Conservation (phyloP, 2,113 vertebrate genomes). For the Dipodomys ordii region DNA sequence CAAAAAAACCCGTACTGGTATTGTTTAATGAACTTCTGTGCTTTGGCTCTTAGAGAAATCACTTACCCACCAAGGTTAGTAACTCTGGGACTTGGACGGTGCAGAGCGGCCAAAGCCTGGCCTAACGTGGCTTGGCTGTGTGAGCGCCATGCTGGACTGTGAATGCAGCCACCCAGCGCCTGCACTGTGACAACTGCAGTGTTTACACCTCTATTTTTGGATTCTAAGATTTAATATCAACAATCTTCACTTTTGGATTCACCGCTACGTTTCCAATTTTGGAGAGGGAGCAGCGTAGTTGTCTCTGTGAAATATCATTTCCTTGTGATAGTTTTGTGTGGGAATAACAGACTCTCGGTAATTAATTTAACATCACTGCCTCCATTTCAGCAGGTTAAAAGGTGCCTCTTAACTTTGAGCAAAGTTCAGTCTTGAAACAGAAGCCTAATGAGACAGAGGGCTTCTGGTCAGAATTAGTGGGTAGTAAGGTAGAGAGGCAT, state of each 20-base stretch:
- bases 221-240: slow-evolving; percentile 79
- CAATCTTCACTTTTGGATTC: slow-evolving; percentile 66
- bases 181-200: neutral
- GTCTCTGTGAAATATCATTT: slow-evolving; percentile 67
- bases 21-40: neutral
- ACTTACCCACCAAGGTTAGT: neutral
- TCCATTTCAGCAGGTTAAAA: slow-evolving; percentile 56
- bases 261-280: slow-evolving; percentile 71
- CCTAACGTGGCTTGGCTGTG: neutral
- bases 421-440: slow-evolving; percentile 53
- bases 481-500: neutral
- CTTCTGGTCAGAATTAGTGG: neutral
- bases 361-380: slow-evolving; percentile 48
- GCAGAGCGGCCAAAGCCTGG: neutral
- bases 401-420: slow-evolving; percentile 29
- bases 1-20: neutral
- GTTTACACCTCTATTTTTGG: slow-evolving; percentile 74
- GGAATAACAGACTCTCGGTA: slow-evolving; percentile 40
- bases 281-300: slow-evolving; percentile 59
- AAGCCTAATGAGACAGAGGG: neutral
- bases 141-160: neutral
- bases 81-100: neutral
- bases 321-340: slow-evolving; percentile 32
- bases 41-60: slow-evolving; percentile 16
- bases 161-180: neutral